A percentile compares a stretch with the other conserved stretches of the same genome.
phyloP scores from a whole-genome alignment of 2,113 vertebrate species.

The Rhabdornis inornatus region DNA sequence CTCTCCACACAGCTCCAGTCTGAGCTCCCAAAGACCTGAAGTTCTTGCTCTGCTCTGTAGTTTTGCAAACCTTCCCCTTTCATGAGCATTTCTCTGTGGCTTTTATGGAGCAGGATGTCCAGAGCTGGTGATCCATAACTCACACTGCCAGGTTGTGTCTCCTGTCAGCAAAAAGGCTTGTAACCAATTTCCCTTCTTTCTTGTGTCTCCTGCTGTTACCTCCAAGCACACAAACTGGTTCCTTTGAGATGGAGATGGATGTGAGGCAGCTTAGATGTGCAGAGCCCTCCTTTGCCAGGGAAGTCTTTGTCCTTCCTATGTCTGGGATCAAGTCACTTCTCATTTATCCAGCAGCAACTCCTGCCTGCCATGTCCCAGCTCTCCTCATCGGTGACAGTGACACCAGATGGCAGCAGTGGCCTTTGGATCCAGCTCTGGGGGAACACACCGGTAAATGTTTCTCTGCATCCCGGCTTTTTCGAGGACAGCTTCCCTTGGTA shows the following conservation, averaged over 20 bases:
- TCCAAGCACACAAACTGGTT: neutral
- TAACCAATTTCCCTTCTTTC: neutral
- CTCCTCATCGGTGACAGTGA: neutral
- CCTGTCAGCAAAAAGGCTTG: neutral
- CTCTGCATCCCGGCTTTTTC: neutral
- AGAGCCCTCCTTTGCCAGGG: neutral
- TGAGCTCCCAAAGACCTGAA: neutral
- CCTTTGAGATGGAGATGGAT: neutral
- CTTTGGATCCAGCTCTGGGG: conserved; percentile 60
- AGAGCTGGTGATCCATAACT: neutral
- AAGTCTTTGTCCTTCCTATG: neutral
- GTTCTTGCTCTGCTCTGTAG: neutral
- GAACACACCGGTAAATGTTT: neutral
- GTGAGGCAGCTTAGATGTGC: accelerated
- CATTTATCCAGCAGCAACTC: neutral
- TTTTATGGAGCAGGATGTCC: neutral
- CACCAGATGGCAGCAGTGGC: conserved; percentile 92
- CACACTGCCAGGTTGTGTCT: neutral
- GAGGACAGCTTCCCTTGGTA: neutral
- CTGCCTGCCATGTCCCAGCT: neutral
- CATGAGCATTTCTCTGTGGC: accelerated
- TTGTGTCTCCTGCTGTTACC: neutral
- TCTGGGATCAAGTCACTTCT: neutral
- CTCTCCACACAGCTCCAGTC: accelerated
- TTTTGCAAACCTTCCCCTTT: neutral